Base-by-base conservation (phyloP, 2,888 invertebrate species). In the Periphyllus acericola region DNA sequence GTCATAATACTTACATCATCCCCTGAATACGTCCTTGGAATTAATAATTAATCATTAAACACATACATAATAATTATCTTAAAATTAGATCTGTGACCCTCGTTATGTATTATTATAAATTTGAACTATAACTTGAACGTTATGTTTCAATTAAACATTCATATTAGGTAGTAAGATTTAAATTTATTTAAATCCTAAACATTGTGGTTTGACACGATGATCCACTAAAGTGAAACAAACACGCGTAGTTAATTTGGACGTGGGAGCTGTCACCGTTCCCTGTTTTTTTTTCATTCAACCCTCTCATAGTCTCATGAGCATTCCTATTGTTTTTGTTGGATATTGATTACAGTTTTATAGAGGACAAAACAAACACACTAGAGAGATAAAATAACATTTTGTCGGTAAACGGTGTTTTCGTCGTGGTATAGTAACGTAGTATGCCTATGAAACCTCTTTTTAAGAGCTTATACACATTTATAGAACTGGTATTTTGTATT, bases 341-440 rank as follows among this genome's bases (percentile, higher is more conserved):
- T 76, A 76, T 75, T 78, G 76, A 84, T 84, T 76, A 78, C 72
- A 40, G 46, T 84, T 76, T 82, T 75, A 84, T 84, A 66, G 76
- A 66, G 66, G 29, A 81, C 81, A 68, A 52, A 66, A 40, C 66
- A 66, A 78, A 84, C 66, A 72, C 76, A 76, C 46, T 46, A 52
- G 21, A 32, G 76, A 78, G 36, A 75, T 74, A 60, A 74, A 78
- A 84, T 84, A 76, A 84, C 46, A 84, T 68, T 78, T 84, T 66
- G 29, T 9, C 32, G n/a, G 46, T 84, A 78, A 78, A 76, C 76
- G 40, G 21, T 40, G 46, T 84, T 60, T 83, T 83, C 25, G 17
- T 36, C 60, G 19, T 32, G 34, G 25, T 3, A 21, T 55, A 52
- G n/a, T 66, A 29, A 32, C 40, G 19, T 19, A 29, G 17, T 29